These are phyloP conservation scores for Centruroides sculpturatus DNA, from an alignment of 1,140 invertebrate genomes.

Conservation along the genomic window DNA sequence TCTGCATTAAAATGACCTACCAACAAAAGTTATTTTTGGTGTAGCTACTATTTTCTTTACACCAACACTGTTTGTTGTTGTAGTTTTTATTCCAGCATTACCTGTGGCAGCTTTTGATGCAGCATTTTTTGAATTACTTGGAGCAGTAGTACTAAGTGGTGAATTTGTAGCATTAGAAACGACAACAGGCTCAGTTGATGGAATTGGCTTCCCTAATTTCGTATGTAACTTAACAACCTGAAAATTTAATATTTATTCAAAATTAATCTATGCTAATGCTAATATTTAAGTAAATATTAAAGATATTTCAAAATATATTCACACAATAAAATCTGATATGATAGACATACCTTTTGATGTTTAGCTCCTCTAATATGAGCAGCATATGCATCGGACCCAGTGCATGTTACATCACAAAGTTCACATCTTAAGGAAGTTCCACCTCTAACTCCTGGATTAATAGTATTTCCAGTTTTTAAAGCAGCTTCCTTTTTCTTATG, in stretches of 20 bases:
- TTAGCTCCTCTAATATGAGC: slow-evolving; percentile 94
- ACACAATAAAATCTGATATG: background rate
- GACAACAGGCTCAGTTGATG: slow-evolving; percentile 81
- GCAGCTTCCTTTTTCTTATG: slow-evolving; percentile 97
- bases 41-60: slow-evolving; percentile 47
- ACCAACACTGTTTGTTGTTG: slow-evolving; percentile 15
- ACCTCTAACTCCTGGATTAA: slow-evolving; percentile 38
- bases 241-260: slow-evolving; percentile 10
- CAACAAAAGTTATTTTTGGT: slow-evolving; percentile 82
- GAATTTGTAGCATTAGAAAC: slow-evolving; percentile 23
- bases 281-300: background rate
- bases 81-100: slow-evolving; percentile 2
- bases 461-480: slow-evolving; percentile 49
- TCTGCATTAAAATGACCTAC: slow-evolving; percentile 24
- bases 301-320: background rate
- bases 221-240: slow-evolving; percentile 85
- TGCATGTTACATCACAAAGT: slow-evolving; percentile 94
- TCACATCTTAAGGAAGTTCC: slow-evolving; percentile 43
- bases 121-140: slow-evolving; percentile 6
- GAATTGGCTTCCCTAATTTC: slow-evolving; percentile 93
- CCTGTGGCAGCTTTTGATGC: slow-evolving; percentile 1
- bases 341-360: slow-evolving; percentile 64
- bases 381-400: slow-evolving; percentile 91
- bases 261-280: background rate
- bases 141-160: slow-evolving; percentile 38